Evolutionary conservation across 1,140 invertebrate species (phyloP), one percentile per base, ranked within the genome.

Genomic region (Drosophila nasuta): DNA sequence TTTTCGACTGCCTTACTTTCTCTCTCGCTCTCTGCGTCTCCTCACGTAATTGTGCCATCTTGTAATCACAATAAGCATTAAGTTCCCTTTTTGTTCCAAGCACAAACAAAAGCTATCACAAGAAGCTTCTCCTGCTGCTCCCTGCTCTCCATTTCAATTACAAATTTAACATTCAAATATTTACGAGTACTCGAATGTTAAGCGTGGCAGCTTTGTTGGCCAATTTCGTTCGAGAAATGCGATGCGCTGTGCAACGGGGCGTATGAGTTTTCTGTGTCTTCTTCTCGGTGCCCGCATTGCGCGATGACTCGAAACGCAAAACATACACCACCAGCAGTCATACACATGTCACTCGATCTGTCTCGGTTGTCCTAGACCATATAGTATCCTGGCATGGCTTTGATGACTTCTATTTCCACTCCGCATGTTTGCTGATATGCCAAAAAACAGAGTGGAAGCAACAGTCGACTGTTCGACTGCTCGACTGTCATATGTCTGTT

Each of bases 221-320:
- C 62, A 56, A 69, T 69, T 69, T 33, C 46, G 45, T 20, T 20
- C 60, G 74, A 57, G 70, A 30, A 49, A 46, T 48, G 66, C 67
- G 41, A 46, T 48, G 66, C 67, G 41, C 33, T 88, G 80, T 81
- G 77, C 83, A 88, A 75, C 77, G 85, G 80, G 71, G 83, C 83
- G 83, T 88, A 88, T 88, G 78, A 75, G 80, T 80, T 49, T 59
- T 69, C 64, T 59, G 20, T 4, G 35, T 5, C 33, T 38, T 38
- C 8, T 35, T 54, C n/a, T 69, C 25, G 3, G 28, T 30, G 10
- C 52, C 65, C 65, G 68, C 65, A 71, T 73, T 75, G 79, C 73
- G 70, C 79, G 82, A 62, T 86, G 79, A 71, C 68, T 68, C 74
- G 77, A 58, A 80, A 80, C 57, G 66, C 70, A 67, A 59, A 67